Evolutionary conservation across 37 sponge, comb jelly and placozoan genomes (phyloP), one percentile per base, ranked within the genome.

Genomic region (Geodia barretti): DNA sequence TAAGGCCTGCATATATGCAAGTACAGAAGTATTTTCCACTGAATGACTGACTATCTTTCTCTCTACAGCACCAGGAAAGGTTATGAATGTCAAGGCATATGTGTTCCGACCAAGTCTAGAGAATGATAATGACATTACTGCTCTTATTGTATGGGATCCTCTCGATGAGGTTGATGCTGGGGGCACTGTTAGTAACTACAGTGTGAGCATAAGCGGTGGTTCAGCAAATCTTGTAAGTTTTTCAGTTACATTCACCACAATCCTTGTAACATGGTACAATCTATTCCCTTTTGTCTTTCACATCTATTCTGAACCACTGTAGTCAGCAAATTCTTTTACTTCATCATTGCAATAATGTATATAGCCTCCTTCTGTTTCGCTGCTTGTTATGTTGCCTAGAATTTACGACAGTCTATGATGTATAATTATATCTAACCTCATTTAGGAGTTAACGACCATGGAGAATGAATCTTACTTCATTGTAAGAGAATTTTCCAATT

Each of bases 111-210:
- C 88, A 47, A 11, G 31, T 3, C 62, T 32, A 2, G 35, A 26
- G 1, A 25, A 40, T 23, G 36, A 32, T 4, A 37, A 5, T 0
- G 41, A 28, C 17, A 5, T 82, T 4, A 77, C 83, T 72, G 88
- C 73, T 32, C 73, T 78, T 30, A 77, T 88, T 62, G 38, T 77
- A 14, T 88, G 88, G 88, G 74, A 87, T 68, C 42, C 21, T 8
- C 43, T 71, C 21, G 33, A 43, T 31, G 34, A 17, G 4, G 34
- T 11, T 1, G 72, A 72, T 23, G 73, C 70, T 31, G 64, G 34
- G 17, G 65, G 20, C 33, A 20, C 59, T 59, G 24, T 70, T 28
- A 35, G 1, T 24, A 43, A 72, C 60, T 81, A 72, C 41, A 61
- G 3, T 39, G 72, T 81, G 2, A 24, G 1, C 8, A 32, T 47